Conservation (phyloP, 2,113 vertebrate species). For the Bagarius yarrelli region DNA sequence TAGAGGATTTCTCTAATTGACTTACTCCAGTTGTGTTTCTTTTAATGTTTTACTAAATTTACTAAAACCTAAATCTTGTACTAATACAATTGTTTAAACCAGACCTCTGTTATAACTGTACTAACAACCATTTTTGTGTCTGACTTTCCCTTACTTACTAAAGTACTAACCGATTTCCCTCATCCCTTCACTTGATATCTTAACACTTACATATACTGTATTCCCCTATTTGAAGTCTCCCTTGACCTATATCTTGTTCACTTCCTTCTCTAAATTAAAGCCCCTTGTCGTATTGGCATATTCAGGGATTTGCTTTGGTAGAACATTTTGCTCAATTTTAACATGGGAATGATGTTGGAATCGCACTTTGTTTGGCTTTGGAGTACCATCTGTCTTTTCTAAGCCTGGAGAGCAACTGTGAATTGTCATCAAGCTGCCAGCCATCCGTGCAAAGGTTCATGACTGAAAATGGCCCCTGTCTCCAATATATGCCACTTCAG, state of each 20-base stretch:
- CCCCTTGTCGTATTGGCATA: conserved; percentile 13
- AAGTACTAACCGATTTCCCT: conserved; percentile 76
- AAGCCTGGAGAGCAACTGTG: not conserved
- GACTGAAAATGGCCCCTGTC: not conserved
- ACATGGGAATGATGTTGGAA: conserved; percentile 11
- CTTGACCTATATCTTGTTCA: conserved; percentile 20
- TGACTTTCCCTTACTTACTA: conserved; percentile 78
- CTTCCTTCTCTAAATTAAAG: conserved; percentile 34
- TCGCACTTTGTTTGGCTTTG: not conserved
- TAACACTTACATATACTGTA: conserved; percentile 50
- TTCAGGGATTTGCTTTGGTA: conserved; percentile 12
- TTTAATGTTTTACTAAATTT: conserved; percentile 64
- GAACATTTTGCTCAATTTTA: not conserved
- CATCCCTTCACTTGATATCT: conserved; percentile 62
- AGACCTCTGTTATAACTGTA: conserved; percentile 80
- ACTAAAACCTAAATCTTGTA: conserved; percentile 69
- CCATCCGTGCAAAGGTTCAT: conserved; percentile 60
- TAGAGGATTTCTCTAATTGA: conserved; percentile 62
- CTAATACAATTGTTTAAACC: conserved; percentile 73
- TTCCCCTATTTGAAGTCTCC: not conserved
- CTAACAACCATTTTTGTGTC: conserved; percentile 86
- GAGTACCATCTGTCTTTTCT: conserved; percentile 26
- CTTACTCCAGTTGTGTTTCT: conserved; percentile 40
- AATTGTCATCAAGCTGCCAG: conserved; percentile 65
- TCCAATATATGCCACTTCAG: too few species aligned